Evolutionary conservation across 2,888 invertebrate genomes (phyloP), one percentile per base, ranked within the genome.

Genomic region (Homarus gammarus): DNA sequence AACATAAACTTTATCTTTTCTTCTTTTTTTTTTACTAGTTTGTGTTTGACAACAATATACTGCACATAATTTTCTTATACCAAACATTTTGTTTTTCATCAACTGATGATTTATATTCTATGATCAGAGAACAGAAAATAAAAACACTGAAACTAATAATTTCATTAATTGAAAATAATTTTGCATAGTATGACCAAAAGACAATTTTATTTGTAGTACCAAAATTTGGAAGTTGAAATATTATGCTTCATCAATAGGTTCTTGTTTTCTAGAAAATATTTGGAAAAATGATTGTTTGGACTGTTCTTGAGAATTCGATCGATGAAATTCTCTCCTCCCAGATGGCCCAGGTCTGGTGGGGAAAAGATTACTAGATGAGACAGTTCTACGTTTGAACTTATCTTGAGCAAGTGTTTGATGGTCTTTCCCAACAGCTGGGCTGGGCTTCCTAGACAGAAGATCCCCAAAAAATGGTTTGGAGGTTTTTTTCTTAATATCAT

Each of bases 361-460:
- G 72, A 89, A 89, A 0, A 89, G 88, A 31, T 89, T 89, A 33
- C 88, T 70, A 27, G 88, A 89, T 22, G 88, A 89, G 3, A 84
- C 72, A 38, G 88, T 89, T 44, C 88, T 75, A 36, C 88, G 78
- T 51, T 78, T 84, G 72, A 89, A 89, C 51, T 40, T 89, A 5
- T 89, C 88, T 70, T 89, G 88, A 61, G 84, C 75, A n/a, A 51
- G 40, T 22, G 68, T 40, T 40, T 68, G 72, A 12, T 70, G 40
- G 3, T 88, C 64, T 61, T 64, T 38, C 12, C 15, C 68, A 27
- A 36, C 10, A 38, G 68, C 2, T 3, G 77, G 33, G 27, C 27
- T 18, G 8, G 88, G 18, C 38, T 82, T 89, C n/a, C 70, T 49
- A 12, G 84, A 70, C 15, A 84, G 70, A 12, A 84, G 72, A 31